Percentiles rank a stretch among this genome's conserved stretches.
These are phyloP conservation scores for Periophthalmus modestus DNA, from an alignment of 2,113 vertebrate species.

Conservation along the genomic window DNA sequence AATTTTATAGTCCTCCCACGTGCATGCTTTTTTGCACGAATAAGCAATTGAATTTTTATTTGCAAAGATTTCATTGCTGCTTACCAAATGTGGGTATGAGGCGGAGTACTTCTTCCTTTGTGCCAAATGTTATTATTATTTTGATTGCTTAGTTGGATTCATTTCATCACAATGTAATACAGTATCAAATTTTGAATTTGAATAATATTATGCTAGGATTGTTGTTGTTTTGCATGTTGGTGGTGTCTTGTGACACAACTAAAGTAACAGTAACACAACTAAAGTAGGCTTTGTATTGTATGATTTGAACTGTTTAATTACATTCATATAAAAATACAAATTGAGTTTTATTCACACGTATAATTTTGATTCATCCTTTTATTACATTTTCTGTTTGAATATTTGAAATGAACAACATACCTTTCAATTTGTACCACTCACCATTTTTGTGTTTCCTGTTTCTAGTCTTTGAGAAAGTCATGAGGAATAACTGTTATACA, in stretches of 20 bases:
- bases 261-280: too few relatives aligned
- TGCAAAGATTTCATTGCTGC: background rate
- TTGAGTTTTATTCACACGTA: too few relatives aligned
- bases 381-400: too few relatives aligned
- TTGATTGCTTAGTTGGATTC: background rate
- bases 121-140: background rate
- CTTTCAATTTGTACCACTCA: background rate
- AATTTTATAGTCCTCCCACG: conserved; percentile 24
- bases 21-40: conserved; percentile 31
- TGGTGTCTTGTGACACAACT: too few relatives aligned
- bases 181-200: too few relatives aligned
- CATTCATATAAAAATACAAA: too few relatives aligned
- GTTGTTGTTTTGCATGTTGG: too few relatives aligned
- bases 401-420: too few relatives aligned
- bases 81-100: background rate
- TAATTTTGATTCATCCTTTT: too few relatives aligned
- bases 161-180: background rate
- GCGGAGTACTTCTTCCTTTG: background rate
- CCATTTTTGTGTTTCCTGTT: conserved; percentile 10
- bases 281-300: too few relatives aligned
- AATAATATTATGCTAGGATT: too few relatives aligned
- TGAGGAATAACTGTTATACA: conserved; percentile 23
- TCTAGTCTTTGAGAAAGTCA: conserved; percentile 1
- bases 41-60: conserved; percentile 34
- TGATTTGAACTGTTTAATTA: too few relatives aligned